Conservation (phyloP, 2,113 vertebrate species). For the Sinocyclocheilus grahami region DNA sequence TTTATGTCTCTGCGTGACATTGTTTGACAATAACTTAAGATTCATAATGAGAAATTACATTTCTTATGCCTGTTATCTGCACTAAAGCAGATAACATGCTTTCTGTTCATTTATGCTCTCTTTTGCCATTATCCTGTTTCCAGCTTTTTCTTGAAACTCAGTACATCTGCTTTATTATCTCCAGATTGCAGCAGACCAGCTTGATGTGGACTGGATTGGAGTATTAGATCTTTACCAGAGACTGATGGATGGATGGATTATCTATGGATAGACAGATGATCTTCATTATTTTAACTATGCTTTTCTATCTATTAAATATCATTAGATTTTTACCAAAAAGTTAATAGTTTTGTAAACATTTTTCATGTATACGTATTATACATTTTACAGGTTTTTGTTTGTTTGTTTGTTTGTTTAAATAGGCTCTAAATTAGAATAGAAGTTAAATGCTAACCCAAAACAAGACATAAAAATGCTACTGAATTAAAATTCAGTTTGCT, state of each 20-base stretch:
- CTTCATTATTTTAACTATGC: background rate
- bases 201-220: background rate
- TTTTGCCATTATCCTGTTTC: background rate
- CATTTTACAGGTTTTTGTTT: too few species aligned
- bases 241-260: background rate
- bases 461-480: background rate
- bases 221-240: background rate
- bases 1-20: slow-evolving; percentile 3
- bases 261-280: background rate
- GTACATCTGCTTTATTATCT: background rate
- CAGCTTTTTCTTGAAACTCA: background rate
- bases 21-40: slow-evolving; percentile 1
- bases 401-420: background rate
- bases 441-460: background rate
- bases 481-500: too few species aligned
- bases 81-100: slow-evolving; percentile 10
- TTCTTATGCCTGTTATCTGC: slow-evolving; percentile 3
- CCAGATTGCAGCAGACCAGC: background rate
- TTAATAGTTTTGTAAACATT: background rate
- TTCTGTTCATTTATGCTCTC: background rate
- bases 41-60: slow-evolving; percentile 1
- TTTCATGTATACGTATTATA: background rate
- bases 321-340: background rate
- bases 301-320: background rate
- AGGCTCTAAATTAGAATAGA: background rate